Percentiles rank a stretch among this genome's conserved stretches.
Conservation (phyloP, 2,113 vertebrate genomes). For the Plecotus auritus region DNA sequence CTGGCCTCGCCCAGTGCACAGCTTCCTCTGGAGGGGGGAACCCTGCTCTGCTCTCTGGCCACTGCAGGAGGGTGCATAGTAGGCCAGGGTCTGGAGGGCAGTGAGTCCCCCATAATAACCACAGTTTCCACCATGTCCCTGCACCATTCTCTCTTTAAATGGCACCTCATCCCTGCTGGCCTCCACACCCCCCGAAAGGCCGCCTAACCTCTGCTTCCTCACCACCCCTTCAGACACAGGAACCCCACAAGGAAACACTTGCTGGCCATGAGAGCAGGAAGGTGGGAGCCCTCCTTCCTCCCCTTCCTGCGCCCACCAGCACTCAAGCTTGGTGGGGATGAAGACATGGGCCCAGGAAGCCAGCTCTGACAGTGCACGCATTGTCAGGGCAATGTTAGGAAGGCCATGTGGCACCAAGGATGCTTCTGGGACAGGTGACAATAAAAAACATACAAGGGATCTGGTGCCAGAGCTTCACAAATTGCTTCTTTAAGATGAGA, state of each 20-base stretch:
- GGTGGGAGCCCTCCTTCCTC: background rate
- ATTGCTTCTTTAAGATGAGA: too few relatives aligned
- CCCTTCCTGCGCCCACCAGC: background rate
- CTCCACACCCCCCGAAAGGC: background rate
- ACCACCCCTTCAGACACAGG: background rate
- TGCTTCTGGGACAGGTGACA: accelerated
- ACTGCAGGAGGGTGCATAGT: accelerated
- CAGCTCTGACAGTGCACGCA: background rate
- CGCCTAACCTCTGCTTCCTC: background rate
- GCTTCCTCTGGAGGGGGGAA: accelerated
- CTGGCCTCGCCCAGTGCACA: background rate
- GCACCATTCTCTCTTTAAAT: background rate
- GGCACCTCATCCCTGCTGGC: too few relatives aligned
- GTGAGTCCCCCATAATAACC: background rate
- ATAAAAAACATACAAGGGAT: too few relatives aligned
- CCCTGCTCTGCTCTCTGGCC: background rate
- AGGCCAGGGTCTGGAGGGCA: background rate
- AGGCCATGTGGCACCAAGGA: background rate
- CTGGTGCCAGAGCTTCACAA: background rate
- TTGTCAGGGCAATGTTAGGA: accelerated
- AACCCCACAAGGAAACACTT: background rate
- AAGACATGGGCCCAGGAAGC: background rate
- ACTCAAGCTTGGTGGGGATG: accelerated
- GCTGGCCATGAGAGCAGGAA: background rate
- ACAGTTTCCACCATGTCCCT: accelerated